phyloP scores from a whole-genome alignment of 2,888 invertebrate genomes.

The Proisotoma minuta region DNA sequence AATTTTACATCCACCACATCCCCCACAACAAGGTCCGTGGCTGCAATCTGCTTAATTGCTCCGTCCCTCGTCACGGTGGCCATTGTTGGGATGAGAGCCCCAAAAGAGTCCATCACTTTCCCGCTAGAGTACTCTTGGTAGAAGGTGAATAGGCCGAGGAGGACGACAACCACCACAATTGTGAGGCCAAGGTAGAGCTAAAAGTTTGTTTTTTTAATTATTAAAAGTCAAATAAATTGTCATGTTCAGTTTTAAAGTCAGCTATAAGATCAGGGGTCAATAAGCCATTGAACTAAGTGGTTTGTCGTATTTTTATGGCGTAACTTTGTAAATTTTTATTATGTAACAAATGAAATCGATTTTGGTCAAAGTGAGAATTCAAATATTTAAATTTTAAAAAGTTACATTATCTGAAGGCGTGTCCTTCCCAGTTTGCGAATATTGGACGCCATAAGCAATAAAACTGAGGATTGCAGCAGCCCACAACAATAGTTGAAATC shows the following conservation, averaged over 20 bases:
- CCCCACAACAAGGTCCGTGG: background rate
- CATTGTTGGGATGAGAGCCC: constrained; percentile 45
- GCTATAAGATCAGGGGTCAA: too few species aligned
- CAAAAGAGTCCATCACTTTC: background rate
- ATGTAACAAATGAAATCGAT: too few species aligned
- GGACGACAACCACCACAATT: constrained; percentile 4
- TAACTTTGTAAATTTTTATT: too few species aligned
- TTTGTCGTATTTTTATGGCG: too few species aligned
- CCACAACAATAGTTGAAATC: constrained; percentile 76
- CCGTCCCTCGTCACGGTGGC: constrained; percentile 4
- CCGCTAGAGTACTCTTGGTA: background rate
- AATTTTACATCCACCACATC: background rate
- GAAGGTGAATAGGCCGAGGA: background rate
- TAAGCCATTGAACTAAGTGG: too few species aligned
- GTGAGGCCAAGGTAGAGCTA: constrained; percentile 38
- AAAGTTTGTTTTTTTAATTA: too few species aligned
- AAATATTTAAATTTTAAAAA: background rate
- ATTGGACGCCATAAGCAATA: constrained; percentile 57
- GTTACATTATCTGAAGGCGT: constrained; percentile 29
- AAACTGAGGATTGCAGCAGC: constrained; percentile 69
- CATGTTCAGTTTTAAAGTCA: too few species aligned
- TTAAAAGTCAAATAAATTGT: too few species aligned
- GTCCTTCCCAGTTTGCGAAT: constrained; percentile 12
- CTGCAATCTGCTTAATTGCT: background rate
- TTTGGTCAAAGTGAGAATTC: background rate